Conservation (phyloP, 2,888 invertebrate species). For the Allolobophora icterica region DNA sequence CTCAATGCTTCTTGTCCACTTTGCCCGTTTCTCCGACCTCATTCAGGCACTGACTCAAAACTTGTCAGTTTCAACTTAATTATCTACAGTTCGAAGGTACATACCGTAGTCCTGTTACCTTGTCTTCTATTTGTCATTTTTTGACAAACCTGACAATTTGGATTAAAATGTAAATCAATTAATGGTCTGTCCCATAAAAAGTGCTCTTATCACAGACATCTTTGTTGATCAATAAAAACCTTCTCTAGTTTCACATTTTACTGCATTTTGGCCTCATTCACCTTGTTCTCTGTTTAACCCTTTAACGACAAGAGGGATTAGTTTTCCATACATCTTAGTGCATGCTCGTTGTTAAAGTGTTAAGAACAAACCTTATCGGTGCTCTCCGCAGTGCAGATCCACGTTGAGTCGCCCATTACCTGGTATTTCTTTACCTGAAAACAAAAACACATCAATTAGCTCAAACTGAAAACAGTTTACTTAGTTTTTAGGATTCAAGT, state of each 20-base stretch:
- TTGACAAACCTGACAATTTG: no score
- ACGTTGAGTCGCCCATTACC: constrained; percentile 61
- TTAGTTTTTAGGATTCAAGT: neutral
- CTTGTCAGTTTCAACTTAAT: neutral
- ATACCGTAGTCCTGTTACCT: neutral
- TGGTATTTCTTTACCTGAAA: constrained; percentile 61
- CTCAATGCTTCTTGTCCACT: neutral
- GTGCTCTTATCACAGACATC: neutral
- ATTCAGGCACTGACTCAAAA: neutral
- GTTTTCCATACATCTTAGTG: no score
- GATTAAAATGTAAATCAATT: neutral
- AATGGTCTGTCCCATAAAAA: neutral
- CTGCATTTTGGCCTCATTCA: neutral
- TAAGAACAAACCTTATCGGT: constrained; percentile 61
- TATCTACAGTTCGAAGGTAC: neutral
- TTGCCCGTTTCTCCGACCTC: neutral
- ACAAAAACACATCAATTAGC: constrained; percentile 12
- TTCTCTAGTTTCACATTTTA: neutral
- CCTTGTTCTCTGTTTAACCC: no score
- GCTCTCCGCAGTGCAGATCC: constrained; percentile 64
- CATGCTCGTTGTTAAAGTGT: no score
- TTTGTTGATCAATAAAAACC: neutral
- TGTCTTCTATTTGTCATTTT: no score
- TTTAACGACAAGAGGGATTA: no score
- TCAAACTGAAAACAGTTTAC: neutral